phyloP scores from a whole-genome alignment of 2,797 vertebrate genomes.

The Microhierax caerulescens region DNA sequence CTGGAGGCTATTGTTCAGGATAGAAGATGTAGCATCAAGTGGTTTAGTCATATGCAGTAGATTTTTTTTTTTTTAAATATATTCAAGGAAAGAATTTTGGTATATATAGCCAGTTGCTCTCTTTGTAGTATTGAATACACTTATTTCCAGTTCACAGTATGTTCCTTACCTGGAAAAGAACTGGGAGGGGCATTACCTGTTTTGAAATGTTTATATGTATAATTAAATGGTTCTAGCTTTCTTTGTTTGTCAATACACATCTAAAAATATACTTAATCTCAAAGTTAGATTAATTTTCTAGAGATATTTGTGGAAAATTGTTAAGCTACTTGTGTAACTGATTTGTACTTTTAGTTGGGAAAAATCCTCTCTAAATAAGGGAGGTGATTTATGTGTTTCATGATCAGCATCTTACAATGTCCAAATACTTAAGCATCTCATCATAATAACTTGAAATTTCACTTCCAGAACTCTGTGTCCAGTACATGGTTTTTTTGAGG shows the following conservation, averaged over 20 bases:
- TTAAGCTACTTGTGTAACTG: background rate
- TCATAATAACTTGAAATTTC: background rate
- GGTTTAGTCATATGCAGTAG: constrained; percentile 27
- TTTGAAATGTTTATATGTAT: background rate
- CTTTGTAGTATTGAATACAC: background rate
- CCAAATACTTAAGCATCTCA: background rate
- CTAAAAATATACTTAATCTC: background rate
- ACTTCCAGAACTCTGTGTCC: background rate
- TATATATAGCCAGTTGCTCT: background rate
- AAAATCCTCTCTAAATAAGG: background rate
- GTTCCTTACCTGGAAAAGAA: background rate
- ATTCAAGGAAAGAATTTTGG: background rate
- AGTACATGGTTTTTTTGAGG: background rate
- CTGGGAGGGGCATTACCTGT: background rate
- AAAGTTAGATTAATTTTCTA: background rate
- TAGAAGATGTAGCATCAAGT: constrained; percentile 10
- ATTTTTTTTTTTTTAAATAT: background rate
- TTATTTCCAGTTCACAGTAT: constrained; percentile 10
- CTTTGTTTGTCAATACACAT: background rate
- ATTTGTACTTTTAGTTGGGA: background rate
- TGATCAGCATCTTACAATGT: background rate
- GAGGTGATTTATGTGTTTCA: background rate
- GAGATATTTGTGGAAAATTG: background rate
- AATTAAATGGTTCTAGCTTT: background rate
- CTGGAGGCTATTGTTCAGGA: constrained; percentile 17